Base-by-base conservation (phyloP, 2,888 invertebrate genomes). In the Agonopterix arenella region DNA sequence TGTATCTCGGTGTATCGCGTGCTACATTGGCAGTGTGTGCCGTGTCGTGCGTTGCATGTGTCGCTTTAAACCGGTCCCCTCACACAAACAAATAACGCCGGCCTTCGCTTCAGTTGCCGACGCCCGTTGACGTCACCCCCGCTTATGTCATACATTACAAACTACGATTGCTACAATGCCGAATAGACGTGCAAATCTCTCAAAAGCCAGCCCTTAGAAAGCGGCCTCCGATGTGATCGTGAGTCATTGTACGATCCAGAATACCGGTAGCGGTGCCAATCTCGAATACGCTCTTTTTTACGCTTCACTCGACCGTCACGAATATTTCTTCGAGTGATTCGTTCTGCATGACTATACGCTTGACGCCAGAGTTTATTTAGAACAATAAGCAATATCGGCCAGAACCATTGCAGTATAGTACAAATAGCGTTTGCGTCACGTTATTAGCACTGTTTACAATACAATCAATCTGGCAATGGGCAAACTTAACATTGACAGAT, bases 41-140 rank as follows among this genome's bases (percentile, higher is more conserved):
- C 38, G 44, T 52, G 50, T 62, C 68, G 67, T 70, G 70, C 66
- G 66, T 68, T 80, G 78, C 76, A 80, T 77, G 70, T 76, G 74
- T 70, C 64, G 68, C 62, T 65, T 65, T 69, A 68, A 74, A 79
- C 78, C 81, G 74, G 81, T 79, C 76, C 68, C 63, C 68, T 70
- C 76, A 64, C 71, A 70, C 76, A 73, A 74, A 78, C 80, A 78
- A 73, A 28, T 28, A 74, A 78, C 79, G 76, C 63, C 77, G 85
- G 84, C 88, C 86, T 86, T 85, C 86, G 80, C 66, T 28, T 28
- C 62, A 66, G 75, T 73, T 76, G 80, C 76, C 80, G 80, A 76
- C 84, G 83, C 84, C 81, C 78, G 83, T 56, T 88, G 86, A 88
- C 88, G 88, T 85, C 84, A 88, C 61, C 73, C 28, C 52, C 69